phyloP scores from a whole-genome alignment of 2,797 vertebrate genomes.

The Sternarchorhynchus goeldii region DNA sequence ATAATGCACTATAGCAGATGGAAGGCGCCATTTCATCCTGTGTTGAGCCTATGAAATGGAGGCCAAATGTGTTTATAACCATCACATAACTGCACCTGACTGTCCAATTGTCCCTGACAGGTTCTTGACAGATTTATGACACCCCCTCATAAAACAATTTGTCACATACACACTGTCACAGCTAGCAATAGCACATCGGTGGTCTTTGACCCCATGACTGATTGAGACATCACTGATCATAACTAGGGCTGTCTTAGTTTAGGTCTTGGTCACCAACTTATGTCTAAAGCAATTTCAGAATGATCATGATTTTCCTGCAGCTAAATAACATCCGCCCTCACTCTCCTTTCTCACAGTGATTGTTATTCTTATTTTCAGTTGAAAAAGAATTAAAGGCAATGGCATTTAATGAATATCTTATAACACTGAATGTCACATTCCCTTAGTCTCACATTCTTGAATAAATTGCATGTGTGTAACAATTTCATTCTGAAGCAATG shows the following conservation, averaged over 20 bases:
- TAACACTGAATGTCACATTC: constrained; percentile 77
- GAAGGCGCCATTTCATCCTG: neutral
- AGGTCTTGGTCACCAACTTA: constrained; percentile 73
- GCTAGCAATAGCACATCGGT: neutral
- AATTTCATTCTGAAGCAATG: constrained; percentile 66
- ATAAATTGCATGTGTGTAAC: constrained; percentile 78
- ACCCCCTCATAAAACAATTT: constrained; percentile 23
- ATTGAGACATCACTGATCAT: constrained; percentile 76
- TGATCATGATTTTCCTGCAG: constrained; percentile 74
- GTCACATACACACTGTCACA: neutral
- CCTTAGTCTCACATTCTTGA: constrained; percentile 72
- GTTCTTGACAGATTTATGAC: constrained; percentile 22
- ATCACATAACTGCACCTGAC: constrained; percentile 4
- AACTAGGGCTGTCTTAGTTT: constrained; percentile 70
- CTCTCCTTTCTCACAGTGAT: constrained; percentile 55
- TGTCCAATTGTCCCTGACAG: constrained; percentile 22
- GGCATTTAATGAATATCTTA: constrained; percentile 80
- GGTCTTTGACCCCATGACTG: constrained; percentile 52
- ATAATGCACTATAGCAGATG: neutral
- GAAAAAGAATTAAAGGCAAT: constrained; percentile 80
- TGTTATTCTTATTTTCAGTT: constrained; percentile 75
- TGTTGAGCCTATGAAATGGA: constrained; percentile 1
- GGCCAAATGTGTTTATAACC: constrained; percentile 6
- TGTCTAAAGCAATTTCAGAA: constrained; percentile 75
- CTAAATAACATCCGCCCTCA: constrained; percentile 72